Conservation (phyloP, 2,113 vertebrate genomes). For the Meles meles region DNA sequence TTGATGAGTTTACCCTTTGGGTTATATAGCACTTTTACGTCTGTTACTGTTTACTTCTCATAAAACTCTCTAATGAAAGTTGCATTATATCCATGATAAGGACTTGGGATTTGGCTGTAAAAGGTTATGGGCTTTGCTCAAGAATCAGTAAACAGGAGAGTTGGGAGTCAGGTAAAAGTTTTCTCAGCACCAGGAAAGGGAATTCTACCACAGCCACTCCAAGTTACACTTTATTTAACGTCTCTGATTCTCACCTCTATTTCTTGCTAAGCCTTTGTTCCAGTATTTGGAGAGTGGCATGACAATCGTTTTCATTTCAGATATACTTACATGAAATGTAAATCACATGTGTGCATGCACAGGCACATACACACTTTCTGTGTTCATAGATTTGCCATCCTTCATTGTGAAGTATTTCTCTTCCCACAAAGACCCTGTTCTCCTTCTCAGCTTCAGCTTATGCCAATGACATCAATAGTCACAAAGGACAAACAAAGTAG, state of each 20-base stretch:
- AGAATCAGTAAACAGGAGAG: not conserved
- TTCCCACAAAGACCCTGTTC: not conserved
- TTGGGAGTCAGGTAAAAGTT: not conserved
- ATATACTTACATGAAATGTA: not conserved
- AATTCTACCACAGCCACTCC: not conserved
- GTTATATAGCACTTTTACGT: not conserved
- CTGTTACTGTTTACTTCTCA: not conserved
- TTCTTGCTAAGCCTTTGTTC: not conserved
- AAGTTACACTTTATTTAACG: not conserved
- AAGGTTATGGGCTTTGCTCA: not conserved
- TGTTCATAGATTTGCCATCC: not conserved
- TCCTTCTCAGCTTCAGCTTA: not conserved
- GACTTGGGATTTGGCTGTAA: not conserved
- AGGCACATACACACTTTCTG: not conserved
- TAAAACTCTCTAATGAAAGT: not conserved
- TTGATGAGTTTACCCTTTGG: not conserved
- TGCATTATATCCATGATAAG: not conserved
- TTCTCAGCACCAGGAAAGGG: not conserved
- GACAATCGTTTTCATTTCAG: not conserved
- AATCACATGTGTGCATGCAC: fast-evolving
- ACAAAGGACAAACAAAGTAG: not conserved
- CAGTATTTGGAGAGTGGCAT: not conserved
- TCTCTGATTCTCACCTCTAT: not conserved
- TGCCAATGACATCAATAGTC: not conserved
- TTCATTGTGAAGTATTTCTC: not conserved